Conservation (phyloP, 2,113 vertebrate species). For the Plectropomus leopardus region DNA sequence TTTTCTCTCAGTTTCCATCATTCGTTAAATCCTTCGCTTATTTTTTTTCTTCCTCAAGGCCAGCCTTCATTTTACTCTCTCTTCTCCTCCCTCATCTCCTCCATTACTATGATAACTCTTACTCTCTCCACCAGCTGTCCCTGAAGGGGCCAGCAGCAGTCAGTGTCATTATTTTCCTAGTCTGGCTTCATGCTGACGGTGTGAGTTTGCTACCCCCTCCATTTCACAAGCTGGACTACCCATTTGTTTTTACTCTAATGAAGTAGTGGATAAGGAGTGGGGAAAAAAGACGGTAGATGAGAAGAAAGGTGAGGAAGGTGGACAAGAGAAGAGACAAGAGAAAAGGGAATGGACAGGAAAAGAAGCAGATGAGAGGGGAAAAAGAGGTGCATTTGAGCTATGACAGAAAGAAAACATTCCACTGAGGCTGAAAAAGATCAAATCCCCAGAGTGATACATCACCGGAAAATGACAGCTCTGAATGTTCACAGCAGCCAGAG, state of each 20-base stretch:
- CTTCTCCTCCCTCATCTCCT: constrained; percentile 39
- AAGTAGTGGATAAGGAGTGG: constrained; percentile 65
- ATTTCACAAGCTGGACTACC: constrained; percentile 55
- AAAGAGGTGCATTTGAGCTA: constrained; percentile 41
- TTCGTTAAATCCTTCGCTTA: constrained; percentile 33
- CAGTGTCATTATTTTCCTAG: constrained; percentile 74
- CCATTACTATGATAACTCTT: constrained; percentile 67
- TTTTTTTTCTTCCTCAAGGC: not conserved
- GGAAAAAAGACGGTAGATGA: not conserved
- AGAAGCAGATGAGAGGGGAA: constrained; percentile 26
- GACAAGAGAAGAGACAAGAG: constrained; percentile 4
- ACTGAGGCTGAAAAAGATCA: constrained; percentile 51
- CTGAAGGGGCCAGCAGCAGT: constrained; percentile 65
- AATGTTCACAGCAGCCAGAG: constrained; percentile 42
- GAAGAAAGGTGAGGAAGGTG: not conserved
- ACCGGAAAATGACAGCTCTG: constrained; percentile 45
- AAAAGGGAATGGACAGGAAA: not conserved
- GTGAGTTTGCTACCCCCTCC: constrained; percentile 58
- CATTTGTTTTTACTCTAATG: constrained; percentile 82
- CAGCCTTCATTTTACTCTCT: constrained; percentile 35
- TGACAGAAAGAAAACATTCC: constrained; percentile 74
- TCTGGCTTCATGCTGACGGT: constrained; percentile 69
- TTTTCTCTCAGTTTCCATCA: constrained; percentile 48
- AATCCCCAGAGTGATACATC: constrained; percentile 73
- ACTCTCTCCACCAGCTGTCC: constrained; percentile 55